These are phyloP conservation scores for Otus sunia DNA, from an alignment of 2,113 vertebrate species.

Conservation along the genomic window DNA sequence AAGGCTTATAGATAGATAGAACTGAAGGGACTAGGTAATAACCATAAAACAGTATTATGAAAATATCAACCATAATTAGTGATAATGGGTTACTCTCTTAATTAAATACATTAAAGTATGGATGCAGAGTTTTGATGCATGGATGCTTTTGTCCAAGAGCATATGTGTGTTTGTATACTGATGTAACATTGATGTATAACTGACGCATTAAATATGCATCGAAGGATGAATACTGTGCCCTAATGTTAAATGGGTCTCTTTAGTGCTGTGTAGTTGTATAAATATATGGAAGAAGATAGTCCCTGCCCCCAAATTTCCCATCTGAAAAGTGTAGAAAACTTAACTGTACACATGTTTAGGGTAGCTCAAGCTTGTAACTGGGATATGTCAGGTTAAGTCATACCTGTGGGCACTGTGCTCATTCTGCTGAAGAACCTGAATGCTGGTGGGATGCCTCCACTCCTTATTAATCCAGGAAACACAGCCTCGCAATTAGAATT, in stretches of 20 bases:
- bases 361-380: background rate
- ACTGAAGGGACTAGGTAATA: slow-evolving; percentile 51
- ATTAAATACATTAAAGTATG: slow-evolving; percentile 49
- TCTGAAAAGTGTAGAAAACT: background rate
- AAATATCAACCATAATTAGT: slow-evolving; percentile 59
- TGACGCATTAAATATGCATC: slow-evolving; percentile 12
- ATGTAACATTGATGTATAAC: slow-evolving; percentile 32
- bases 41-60: slow-evolving; percentile 58
- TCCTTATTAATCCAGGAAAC: background rate
- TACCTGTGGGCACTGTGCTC: background rate
- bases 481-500: background rate
- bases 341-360: background rate
- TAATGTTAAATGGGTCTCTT: background rate
- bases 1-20: slow-evolving; percentile 18
- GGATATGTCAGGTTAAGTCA: background rate
- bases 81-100: slow-evolving; percentile 51
- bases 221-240: slow-evolving; percentile 9
- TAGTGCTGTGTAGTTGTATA: background rate
- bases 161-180: slow-evolving; percentile 44
- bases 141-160: slow-evolving; percentile 51
- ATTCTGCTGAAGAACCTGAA: background rate
- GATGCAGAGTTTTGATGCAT: slow-evolving; percentile 48
- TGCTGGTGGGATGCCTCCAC: background rate
- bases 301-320: background rate
- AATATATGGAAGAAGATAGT: background rate